phyloP scores from a whole-genome alignment of 2,888 invertebrate genomes.

The Hoplodrina ambigua region DNA sequence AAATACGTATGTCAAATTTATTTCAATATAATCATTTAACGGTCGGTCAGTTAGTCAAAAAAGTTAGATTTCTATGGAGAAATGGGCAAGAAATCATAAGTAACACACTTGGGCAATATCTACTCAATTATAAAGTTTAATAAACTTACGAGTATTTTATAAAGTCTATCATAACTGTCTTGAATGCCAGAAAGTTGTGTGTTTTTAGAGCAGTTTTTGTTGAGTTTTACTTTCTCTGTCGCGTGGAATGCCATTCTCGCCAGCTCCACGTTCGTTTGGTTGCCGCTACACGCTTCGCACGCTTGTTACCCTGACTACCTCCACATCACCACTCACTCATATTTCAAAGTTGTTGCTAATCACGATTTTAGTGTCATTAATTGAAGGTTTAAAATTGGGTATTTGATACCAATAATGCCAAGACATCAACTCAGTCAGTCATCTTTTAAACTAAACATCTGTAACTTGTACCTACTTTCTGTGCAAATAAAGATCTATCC shows the following conservation, averaged over 20 bases:
- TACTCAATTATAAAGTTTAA: no score
- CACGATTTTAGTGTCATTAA: background rate
- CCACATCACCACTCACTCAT: slow-evolving; percentile 22
- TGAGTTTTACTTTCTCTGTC: slow-evolving; percentile 84
- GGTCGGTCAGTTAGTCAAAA: no score
- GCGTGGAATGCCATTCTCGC: slow-evolving; percentile 76
- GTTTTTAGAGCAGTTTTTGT: background rate
- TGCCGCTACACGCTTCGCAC: slow-evolving; percentile 59
- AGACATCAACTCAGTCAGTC: no score
- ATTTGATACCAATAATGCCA: no score
- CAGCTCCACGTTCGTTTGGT: slow-evolving; percentile 65
- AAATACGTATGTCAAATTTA: background rate
- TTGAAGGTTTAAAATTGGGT: background rate
- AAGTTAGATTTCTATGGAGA: no score
- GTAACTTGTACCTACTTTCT: no score
- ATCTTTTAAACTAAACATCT: no score
- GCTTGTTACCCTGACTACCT: slow-evolving; percentile 51
- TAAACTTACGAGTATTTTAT: no score
- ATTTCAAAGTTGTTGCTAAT: slow-evolving; percentile 1
- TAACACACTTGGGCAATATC: no score
- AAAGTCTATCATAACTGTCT: background rate
- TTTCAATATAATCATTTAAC: no score
- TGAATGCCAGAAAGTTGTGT: slow-evolving; percentile 29
- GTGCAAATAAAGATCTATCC: no score
- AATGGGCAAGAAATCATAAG: no score